Evolutionary conservation across 1,140 invertebrate species (phyloP).

Genomic region (Caenorhabditis latens): DNA sequence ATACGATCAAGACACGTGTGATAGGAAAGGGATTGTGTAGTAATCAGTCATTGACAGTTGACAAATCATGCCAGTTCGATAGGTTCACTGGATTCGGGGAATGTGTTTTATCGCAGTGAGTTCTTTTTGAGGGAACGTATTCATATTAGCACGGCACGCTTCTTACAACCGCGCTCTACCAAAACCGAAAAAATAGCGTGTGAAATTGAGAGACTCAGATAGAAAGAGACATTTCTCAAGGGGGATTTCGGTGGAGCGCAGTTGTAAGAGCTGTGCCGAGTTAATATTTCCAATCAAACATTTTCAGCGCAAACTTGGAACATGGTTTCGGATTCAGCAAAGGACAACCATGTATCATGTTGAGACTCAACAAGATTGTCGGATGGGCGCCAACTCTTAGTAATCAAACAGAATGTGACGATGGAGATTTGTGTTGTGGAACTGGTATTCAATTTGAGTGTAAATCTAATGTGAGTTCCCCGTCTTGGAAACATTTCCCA

Average conservation of each 20-base stretch:
- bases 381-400: background rate
- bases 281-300: background rate
- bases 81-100: background rate
- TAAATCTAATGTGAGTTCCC: slow-evolving; percentile 5
- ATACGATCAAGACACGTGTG: background rate
- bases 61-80: background rate
- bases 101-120: background rate
- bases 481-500: background rate
- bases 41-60: background rate
- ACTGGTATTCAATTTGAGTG: slow-evolving; percentile 15
- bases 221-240: no score
- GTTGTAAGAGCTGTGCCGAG: no score
- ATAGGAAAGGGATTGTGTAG: background rate
- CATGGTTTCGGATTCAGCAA: slow-evolving; percentile 22
- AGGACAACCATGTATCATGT: slow-evolving; percentile 40
- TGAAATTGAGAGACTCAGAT: no score
- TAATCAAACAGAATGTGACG: background rate
- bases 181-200: no score
- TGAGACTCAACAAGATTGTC: slow-evolving; percentile 39
- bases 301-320: background rate
- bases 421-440: background rate
- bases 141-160: no score
- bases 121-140: no score
- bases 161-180: no score
- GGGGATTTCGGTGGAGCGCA: no score